Evolutionary conservation across 2,888 invertebrate species (phyloP).

Genomic region (Athalia cordata): DNA sequence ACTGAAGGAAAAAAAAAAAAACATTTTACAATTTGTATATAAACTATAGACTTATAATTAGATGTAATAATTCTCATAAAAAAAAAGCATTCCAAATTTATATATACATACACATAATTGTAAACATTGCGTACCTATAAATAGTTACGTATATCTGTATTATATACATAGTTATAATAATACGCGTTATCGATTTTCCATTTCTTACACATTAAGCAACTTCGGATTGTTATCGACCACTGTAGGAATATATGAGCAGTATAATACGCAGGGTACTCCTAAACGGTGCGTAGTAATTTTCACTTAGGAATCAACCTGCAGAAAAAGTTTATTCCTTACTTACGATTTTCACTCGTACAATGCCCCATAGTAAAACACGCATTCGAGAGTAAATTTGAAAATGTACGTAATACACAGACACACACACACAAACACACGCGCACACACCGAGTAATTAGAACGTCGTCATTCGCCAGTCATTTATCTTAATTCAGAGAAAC

Average conservation of each 20-base stretch:
- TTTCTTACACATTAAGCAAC: conserved; percentile 59
- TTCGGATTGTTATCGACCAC: conserved; percentile 39
- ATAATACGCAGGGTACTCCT: conserved; percentile 17
- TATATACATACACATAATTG: conserved; percentile 52
- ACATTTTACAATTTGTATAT: conserved; percentile 72
- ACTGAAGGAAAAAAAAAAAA: conserved; percentile 51
- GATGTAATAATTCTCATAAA: not conserved
- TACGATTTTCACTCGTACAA: not conserved
- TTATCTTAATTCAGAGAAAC: too few species aligned
- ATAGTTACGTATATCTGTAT: conserved; percentile 37
- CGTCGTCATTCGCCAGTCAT: too few species aligned
- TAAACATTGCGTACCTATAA: conserved; percentile 1
- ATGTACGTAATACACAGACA: too few species aligned
- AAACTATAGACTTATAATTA: conserved; percentile 61
- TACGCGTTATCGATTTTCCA: conserved; percentile 62
- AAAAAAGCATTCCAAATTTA: conserved; percentile 57
- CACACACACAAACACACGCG: too few species aligned
- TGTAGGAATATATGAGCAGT: not conserved
- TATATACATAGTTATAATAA: conserved; percentile 8
- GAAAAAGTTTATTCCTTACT: not conserved
- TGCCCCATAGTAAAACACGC: too few species aligned
- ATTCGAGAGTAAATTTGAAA: too few species aligned
- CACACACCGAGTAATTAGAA: too few species aligned
- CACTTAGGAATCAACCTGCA: not conserved
- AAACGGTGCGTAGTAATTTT: not conserved